Evolutionary conservation across 35 echinoderm and acorn worm genomes (phyloP).

Genomic region (Heliocidaris tuberculata): DNA sequence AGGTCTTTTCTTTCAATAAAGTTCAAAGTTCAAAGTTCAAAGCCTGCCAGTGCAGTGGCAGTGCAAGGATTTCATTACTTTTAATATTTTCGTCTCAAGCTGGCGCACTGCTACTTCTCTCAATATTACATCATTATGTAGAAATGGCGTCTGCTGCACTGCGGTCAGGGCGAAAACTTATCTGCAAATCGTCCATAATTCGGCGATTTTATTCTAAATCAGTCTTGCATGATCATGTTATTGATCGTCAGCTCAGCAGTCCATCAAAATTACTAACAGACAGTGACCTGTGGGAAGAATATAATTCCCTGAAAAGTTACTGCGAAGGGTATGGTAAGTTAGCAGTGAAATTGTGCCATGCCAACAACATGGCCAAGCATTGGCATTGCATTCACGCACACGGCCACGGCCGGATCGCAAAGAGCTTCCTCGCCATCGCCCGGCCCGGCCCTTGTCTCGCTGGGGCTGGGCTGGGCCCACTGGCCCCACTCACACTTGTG

Average conservation of each 20-base stretch:
- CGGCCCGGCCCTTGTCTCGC: no score
- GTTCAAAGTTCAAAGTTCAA: no score
- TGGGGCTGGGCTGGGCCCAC: no score
- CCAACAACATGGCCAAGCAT: no score
- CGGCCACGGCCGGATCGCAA: no score
- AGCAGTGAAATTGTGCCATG: neutral
- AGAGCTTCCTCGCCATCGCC: no score
- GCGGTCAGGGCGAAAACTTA: neutral
- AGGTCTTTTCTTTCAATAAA: no score
- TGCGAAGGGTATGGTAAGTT: constrained; percentile 66
- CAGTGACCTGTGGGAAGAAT: constrained; percentile 66
- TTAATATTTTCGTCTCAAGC: neutral
- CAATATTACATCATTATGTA: neutral
- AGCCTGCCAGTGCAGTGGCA: no score
- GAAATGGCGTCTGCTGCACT: constrained; percentile 40
- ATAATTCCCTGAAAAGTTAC: constrained; percentile 47
- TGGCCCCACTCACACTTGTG: no score
- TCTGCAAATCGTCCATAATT: neutral
- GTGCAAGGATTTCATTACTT: no score
- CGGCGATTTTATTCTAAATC: neutral
- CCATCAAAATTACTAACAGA: constrained; percentile 18
- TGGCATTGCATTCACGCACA: no score
- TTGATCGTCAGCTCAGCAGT: neutral
- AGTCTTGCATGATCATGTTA: constrained; percentile 1
- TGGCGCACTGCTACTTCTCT: neutral